Evolutionary conservation across 30 jellyfish, hydroid and myxozoan genomes (phyloP), one percentile per base, ranked within the genome.

Genomic region (Aurelia aurita complex sp. Pacific): DNA sequence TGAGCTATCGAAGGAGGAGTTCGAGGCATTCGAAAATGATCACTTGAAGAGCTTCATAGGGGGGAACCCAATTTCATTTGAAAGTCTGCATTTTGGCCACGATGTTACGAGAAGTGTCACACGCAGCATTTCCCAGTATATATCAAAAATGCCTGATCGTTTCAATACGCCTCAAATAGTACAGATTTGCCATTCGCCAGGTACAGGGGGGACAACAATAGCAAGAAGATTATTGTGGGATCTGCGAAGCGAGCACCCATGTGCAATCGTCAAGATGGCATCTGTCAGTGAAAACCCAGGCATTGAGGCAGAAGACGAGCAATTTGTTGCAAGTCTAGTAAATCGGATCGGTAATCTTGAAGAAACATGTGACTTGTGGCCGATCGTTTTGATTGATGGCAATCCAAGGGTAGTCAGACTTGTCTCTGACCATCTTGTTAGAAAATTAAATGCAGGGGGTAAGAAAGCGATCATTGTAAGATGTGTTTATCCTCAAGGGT

Each of bases 131-230:
- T 17, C 2, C 11, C 38, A 61, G 16, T 63, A 50, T 53, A 73
- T 73, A n/a, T 5, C 34, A 18, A 53, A 64, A 61, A 5, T 83
- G 81, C 74, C 53, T 1, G 9, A 11, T 6, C 67, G 74, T 13
- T 34, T 52, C 60, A 18, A 10, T 29, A 52, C 74, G 16, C 67
- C 91, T 0, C 92, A 73, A 62, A 83, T 83, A n/a, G 87, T 83
- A 12, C 86, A 83, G 66, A 73, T 83, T 10, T 64, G 77, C 17
- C 92, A 83, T 60, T 63, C 80, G 46, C 92, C 92, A 3, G 92
- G 92, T n/a, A 64, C 85, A n/a, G 92, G 92, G 32, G 92, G 92
- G 2, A 60, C 92, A 8, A 83, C 92, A 10, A 74, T 83, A 19
- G 92, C 92, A 4, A 52, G 92, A 59, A 19, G 92, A 14, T 80